phyloP scores from a whole-genome alignment of 2,113 vertebrate genomes.

The Cyanistes caeruleus region DNA sequence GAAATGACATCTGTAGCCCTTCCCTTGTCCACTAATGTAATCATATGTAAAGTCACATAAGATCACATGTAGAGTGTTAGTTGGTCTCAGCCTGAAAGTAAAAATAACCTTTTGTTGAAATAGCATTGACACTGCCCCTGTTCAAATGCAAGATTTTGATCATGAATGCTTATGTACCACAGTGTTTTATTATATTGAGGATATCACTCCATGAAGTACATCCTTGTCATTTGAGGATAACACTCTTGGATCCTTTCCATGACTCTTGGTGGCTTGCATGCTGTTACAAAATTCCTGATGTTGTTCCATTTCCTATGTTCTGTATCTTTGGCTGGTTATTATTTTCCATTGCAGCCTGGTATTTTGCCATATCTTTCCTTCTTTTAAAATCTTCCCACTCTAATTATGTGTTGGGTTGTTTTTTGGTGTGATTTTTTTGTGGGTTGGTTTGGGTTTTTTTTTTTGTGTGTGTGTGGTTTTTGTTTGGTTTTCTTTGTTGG shows the following conservation, averaged over 20 bases:
- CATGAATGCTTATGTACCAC: neutral
- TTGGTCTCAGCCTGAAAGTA: neutral
- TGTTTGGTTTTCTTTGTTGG: neutral
- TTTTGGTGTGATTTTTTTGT: neutral
- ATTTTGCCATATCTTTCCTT: conserved; percentile 4
- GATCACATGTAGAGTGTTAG: neutral
- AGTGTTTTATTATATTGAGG: neutral
- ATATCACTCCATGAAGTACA: neutral
- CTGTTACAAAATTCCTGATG: conserved; percentile 1
- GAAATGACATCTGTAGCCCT: neutral
- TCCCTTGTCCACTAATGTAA: neutral
- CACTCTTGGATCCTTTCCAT: conserved; percentile 40
- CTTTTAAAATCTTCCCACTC: neutral
- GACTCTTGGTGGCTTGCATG: neutral
- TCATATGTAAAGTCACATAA: neutral
- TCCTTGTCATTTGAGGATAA: conserved; percentile 47
- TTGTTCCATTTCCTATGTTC: neutral
- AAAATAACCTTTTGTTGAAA: neutral
- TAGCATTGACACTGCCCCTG: neutral
- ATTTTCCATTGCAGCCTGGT: conserved; percentile 3
- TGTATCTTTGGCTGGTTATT: neutral
- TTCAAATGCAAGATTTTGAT: neutral
- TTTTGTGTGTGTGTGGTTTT: neutral
- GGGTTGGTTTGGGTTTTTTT: neutral
- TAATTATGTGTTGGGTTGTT: neutral